Base-by-base conservation (phyloP, 2,113 vertebrate genomes). In the Leucosticte australis region DNA sequence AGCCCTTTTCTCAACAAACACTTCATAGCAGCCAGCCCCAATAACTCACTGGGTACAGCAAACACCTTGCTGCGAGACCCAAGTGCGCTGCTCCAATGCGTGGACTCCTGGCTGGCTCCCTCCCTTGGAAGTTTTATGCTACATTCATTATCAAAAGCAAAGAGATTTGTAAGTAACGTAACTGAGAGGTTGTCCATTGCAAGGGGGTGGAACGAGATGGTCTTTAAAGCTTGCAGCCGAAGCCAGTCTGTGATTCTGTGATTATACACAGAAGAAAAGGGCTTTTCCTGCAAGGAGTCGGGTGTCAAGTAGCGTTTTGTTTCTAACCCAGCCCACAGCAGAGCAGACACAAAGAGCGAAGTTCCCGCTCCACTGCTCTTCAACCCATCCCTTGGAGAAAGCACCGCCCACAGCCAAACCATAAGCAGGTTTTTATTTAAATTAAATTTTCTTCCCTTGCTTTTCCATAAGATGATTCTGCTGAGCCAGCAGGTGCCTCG, bases 1-100 rank as follows among this genome's bases (percentile, higher is more conserved):
- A 89, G 67, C 41, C 70, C 31, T 21, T 39, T 81, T 85, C 89
- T 82, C 91, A 55, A 6, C 5, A 63, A 76, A 57, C 46, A 65
- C 50, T 35, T 49, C 19, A 56, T 0, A 47, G 53, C 47, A 62
- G 67, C 46, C 79, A 87, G 49, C 77, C 76, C 53, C 57, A 71
- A 6, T 33, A 90, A 76, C 23, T 49, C 89, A 15, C 37, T 7
- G 70, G 35, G 33, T 27, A 52, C 77, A 62, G 44, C 33, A 62
- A 73, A 76, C 64, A 47, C 9, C 76, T 31, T 52, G 60, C 60
- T 49, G 44, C 2, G 2, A 64, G 42, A 73, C 31, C 44, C 1
- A 0, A 55, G 35, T 1, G 1, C 3, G 9, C 30, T 37, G 16
- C 7, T 47, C 31, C 12, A 1, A 24, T 0, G 30, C 0, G 0